Evolutionary conservation across 2,113 vertebrate species (phyloP).

Genomic region (Crotalus horridus): DNA sequence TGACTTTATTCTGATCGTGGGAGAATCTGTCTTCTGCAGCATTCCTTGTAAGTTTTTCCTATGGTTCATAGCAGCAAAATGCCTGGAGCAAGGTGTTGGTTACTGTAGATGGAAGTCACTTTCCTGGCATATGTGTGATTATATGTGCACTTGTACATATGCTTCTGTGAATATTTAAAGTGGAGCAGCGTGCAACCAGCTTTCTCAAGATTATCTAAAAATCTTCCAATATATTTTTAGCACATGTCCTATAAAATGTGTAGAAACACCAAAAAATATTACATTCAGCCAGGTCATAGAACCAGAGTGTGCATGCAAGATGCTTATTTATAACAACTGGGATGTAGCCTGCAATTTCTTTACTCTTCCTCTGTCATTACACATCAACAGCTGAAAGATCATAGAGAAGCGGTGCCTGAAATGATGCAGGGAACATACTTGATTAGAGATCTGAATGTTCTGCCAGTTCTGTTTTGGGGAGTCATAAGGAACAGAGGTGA

Average conservation of each 20-base stretch:
- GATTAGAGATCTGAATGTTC: slow-evolving; percentile 55
- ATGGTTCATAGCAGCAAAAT: background rate
- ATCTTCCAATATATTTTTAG: slow-evolving; percentile 24
- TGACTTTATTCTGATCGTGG: background rate
- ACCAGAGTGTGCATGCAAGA: slow-evolving; percentile 41
- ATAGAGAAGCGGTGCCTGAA: slow-evolving; percentile 47
- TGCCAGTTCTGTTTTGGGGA: slow-evolving; percentile 28
- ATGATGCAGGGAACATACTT: slow-evolving; percentile 51
- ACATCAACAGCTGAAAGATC: slow-evolving; percentile 52
- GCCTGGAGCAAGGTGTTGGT: background rate
- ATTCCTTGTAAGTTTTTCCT: background rate
- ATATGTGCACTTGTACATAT: background rate
- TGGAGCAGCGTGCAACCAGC: background rate
- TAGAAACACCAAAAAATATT: slow-evolving; percentile 11
- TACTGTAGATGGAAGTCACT: background rate
- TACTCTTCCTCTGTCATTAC: slow-evolving; percentile 58
- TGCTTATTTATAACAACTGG: slow-evolving; percentile 53
- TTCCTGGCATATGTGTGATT: background rate
- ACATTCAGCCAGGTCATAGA: slow-evolving; percentile 46
- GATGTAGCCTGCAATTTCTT: slow-evolving; percentile 60
- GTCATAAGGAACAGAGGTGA: background rate
- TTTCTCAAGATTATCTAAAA: background rate
- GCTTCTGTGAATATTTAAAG: background rate
- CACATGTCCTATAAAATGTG: slow-evolving; percentile 17
- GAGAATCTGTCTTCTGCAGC: background rate